Percentiles rank a stretch among this genome's conserved stretches.
These are phyloP conservation scores for Artibeus jamaicensis DNA, from an alignment of 2,797 vertebrate genomes.

Conservation along the genomic window DNA sequence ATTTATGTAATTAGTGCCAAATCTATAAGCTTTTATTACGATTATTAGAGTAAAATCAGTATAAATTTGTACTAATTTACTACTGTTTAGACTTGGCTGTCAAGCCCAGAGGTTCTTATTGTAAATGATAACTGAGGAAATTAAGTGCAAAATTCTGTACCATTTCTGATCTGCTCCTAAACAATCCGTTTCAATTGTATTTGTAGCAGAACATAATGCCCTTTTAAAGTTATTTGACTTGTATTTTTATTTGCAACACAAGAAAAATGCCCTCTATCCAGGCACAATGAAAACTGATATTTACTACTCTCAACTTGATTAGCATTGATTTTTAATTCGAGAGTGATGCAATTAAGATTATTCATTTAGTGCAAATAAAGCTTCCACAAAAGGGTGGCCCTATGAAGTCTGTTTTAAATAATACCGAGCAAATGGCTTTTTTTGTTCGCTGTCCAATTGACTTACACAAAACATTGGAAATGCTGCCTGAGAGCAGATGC, in stretches of 20 bases:
- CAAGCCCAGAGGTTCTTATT: conserved; percentile 89
- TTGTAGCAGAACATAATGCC: conserved; percentile 85
- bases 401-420: conserved; percentile 84
- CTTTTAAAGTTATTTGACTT: conserved; percentile 86
- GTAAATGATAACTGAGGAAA: conserved; percentile 94
- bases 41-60: conserved; percentile 94
- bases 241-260: conserved; percentile 87
- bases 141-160: conserved; percentile 93
- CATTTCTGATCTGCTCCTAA: conserved; percentile 90
- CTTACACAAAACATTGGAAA: conserved; percentile 83
- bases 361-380: conserved; percentile 92
- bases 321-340: conserved; percentile 95
- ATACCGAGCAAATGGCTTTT: conserved; percentile 80
- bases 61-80: conserved; percentile 94
- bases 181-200: conserved; percentile 89
- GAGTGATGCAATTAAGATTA: conserved; percentile 93
- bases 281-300: conserved; percentile 89
- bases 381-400: conserved; percentile 82
- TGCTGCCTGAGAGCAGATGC: conserved; percentile 86
- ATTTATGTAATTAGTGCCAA: conserved; percentile 94
- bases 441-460: conserved; percentile 80
- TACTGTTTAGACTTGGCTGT: conserved; percentile 92
- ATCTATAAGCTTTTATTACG: conserved; percentile 93
- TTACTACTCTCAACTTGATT: conserved; percentile 86
- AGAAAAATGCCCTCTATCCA: conserved; percentile 83